Evolutionary conservation across 37 sponge, comb jelly and placozoan species (phyloP).

Genomic region (Agelas oroides): DNA sequence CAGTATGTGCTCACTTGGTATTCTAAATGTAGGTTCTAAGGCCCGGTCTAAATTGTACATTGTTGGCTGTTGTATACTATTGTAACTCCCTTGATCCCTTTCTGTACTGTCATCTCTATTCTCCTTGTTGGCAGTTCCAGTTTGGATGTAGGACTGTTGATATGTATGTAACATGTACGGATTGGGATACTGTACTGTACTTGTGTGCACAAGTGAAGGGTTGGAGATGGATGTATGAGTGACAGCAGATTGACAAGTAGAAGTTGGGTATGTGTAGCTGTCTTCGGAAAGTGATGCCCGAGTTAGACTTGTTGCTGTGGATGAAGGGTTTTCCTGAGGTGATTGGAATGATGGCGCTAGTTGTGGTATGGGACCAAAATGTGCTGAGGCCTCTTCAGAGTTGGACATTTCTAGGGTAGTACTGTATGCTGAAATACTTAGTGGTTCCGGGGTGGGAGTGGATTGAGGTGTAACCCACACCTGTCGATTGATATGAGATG

Average conservation of each 20-base stretch:
- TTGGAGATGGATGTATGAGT: background rate
- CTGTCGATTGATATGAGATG: too few species aligned
- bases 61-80: too few species aligned
- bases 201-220: background rate
- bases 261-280: too few species aligned
- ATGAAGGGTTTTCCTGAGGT: background rate
- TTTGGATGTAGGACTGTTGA: background rate
- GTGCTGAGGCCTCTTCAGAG: background rate
- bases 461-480: background rate
- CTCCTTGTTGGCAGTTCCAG: background rate
- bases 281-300: too few species aligned
- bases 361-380: background rate
- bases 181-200: background rate
- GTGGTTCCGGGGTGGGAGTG: conserved; percentile 6
- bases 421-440: conserved; percentile 34
- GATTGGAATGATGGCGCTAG: background rate
- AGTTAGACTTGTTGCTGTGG: background rate
- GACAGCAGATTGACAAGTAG: too few species aligned
- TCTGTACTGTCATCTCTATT: too few species aligned
- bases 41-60: too few species aligned
- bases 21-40: too few species aligned
- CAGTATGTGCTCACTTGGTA: too few species aligned
- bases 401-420: conserved; percentile 28
- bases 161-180: background rate
- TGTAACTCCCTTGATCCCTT: too few species aligned